Evolutionary conservation across 2,797 vertebrate species (phyloP).

Genomic region (Malurus leucopterus): DNA sequence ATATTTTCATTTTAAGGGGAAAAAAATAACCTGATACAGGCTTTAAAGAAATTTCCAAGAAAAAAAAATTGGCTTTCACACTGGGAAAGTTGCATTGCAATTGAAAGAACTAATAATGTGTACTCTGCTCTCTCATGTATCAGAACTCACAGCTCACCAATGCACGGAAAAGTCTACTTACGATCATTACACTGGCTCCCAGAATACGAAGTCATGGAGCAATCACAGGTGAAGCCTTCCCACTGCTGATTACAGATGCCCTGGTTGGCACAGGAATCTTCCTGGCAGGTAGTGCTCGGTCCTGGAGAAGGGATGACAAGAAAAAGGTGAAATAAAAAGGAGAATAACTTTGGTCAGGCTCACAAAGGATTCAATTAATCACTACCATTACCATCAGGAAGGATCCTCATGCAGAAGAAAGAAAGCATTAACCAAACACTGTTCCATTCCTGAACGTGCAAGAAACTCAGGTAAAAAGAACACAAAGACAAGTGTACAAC

Average conservation of each 20-base stretch:
- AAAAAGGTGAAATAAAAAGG: background rate
- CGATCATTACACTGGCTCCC: conserved; percentile 96
- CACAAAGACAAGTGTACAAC: conserved; percentile 39
- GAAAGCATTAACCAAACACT: conserved; percentile 32
- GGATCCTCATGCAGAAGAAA: conserved; percentile 42
- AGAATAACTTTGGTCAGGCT: background rate
- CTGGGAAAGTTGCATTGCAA: background rate
- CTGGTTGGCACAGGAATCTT: conserved; percentile 95
- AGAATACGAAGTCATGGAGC: conserved; percentile 95
- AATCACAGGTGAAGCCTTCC: conserved; percentile 97
- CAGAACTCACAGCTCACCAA: background rate
- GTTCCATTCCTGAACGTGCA: conserved; percentile 43
- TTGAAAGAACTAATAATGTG: background rate
- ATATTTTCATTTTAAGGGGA: background rate
- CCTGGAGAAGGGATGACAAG: conserved; percentile 68
- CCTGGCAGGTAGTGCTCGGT: conserved; percentile 95
- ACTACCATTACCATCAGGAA: background rate
- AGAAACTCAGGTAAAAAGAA: conserved; percentile 37
- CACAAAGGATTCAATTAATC: background rate
- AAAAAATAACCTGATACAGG: background rate
- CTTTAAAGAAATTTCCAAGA: background rate
- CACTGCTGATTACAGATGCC: conserved; percentile 96
- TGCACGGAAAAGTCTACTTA: conserved; percentile 75
- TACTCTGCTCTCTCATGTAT: background rate
- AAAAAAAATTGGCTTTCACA: background rate